phyloP scores from a whole-genome alignment of 2,113 vertebrate species.

The Rhombomys opimus region DNA sequence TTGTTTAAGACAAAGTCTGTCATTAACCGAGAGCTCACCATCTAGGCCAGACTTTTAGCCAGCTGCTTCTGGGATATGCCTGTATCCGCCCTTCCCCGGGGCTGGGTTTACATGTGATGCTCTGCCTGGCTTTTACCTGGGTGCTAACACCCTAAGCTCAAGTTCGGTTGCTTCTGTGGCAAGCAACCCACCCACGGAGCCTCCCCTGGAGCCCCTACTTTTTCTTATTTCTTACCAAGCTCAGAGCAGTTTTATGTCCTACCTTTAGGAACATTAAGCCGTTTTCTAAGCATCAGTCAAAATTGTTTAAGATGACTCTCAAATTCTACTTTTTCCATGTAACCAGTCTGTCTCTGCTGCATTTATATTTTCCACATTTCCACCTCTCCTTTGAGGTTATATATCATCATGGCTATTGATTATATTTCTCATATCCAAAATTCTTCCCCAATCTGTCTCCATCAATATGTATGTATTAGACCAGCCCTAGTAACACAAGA shows the following conservation, averaged over 20 bases:
- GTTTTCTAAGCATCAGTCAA: not conserved
- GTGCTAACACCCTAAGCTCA: not conserved
- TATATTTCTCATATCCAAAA: not conserved
- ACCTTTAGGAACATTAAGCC: not conserved
- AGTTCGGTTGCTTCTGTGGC: not conserved
- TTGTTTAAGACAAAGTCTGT: not conserved
- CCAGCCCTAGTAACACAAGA: not conserved
- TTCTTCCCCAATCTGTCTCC: not conserved
- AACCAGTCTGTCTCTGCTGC: not conserved
- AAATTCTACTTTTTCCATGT: not conserved
- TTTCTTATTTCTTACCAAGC: conserved; percentile 43
- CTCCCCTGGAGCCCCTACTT: not conserved
- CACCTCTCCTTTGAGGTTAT: not conserved
- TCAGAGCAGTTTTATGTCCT: conserved; percentile 34
- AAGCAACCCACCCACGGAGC: not conserved
- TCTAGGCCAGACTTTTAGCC: not conserved
- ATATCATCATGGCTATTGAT: not conserved
- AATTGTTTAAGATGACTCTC: conserved; percentile 12
- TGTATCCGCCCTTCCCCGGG: not conserved
- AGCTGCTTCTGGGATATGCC: not conserved
- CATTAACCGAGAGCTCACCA: not conserved
- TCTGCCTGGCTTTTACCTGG: not conserved
- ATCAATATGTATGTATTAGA: conserved; percentile 1
- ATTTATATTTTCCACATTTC: not conserved
- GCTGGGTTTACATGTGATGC: not conserved